Conservation (phyloP, 2,888 invertebrate species). For the Pemphredon lugubris region DNA sequence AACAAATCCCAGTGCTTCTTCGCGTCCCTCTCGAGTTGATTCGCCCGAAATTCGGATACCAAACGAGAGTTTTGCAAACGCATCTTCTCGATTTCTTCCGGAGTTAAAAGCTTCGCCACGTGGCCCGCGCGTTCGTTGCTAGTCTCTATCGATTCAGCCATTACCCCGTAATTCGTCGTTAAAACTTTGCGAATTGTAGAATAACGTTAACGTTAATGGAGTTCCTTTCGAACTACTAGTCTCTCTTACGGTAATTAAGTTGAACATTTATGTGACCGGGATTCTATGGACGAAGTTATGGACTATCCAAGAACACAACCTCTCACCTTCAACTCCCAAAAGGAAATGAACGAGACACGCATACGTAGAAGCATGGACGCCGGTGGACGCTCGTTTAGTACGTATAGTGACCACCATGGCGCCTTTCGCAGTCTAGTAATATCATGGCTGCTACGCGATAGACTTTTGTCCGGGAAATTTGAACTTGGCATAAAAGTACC, state of each 20-base stretch:
- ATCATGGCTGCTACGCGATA: slow-evolving; percentile 29
- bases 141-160: slow-evolving; percentile 55
- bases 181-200: neutral
- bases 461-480: neutral
- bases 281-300: neutral
- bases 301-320: neutral
- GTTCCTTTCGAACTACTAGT: neutral
- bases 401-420: too few relatives aligned
- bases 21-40: slow-evolving; percentile 90
- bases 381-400: too few relatives aligned
- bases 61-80: slow-evolving; percentile 86
- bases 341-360: slow-evolving; percentile 63
- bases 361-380: neutral
- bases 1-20: slow-evolving; percentile 97
- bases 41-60: slow-evolving; percentile 88
- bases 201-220: neutral
- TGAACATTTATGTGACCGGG: slow-evolving; percentile 22
- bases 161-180: slow-evolving; percentile 22
- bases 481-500: neutral
- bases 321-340: slow-evolving; percentile 36
- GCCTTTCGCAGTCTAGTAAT: slow-evolving; percentile 20
- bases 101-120: slow-evolving; percentile 82
- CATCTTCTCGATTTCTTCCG: slow-evolving; percentile 85
- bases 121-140: slow-evolving; percentile 62
- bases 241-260: neutral